Evolutionary conservation across 2,888 invertebrate species (phyloP).

Genomic region (Steromphala cineraria): DNA sequence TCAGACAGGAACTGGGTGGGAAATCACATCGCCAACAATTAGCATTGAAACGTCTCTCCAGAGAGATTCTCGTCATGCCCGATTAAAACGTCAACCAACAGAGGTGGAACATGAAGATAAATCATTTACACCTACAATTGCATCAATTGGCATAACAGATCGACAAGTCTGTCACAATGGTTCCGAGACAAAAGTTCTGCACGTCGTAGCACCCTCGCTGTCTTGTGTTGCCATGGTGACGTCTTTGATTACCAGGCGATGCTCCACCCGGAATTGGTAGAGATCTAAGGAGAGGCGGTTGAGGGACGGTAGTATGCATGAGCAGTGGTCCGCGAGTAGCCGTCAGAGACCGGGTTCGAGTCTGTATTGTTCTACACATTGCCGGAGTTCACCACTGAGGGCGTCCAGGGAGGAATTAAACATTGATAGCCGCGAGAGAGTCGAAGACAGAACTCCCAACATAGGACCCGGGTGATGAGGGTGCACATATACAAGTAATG

Average conservation of each 20-base stretch:
- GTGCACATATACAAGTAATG: no score
- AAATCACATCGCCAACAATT: not conserved
- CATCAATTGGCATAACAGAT: constrained; percentile 1
- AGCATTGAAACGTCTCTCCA: not conserved
- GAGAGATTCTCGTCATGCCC: not conserved
- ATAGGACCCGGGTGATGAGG: no score
- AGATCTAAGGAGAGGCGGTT: not conserved
- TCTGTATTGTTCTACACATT: no score
- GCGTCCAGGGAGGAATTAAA: no score
- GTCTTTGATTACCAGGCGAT: not conserved
- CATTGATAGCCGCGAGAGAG: no score
- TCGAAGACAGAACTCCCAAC: no score
- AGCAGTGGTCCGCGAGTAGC: not conserved
- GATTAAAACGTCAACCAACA: not conserved
- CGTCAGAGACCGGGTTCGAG: no score
- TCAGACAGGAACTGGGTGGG: not conserved
- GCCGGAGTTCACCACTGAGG: no score
- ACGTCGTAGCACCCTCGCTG: not conserved
- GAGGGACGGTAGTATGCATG: not conserved
- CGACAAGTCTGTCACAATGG: not conserved
- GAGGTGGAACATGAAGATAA: not conserved
- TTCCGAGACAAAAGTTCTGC: not conserved
- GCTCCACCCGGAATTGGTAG: not conserved
- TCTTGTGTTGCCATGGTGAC: not conserved
- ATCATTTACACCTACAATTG: not conserved